phyloP scores from a whole-genome alignment of 1,140 invertebrate species.

The Drosophila nebulosa region DNA sequence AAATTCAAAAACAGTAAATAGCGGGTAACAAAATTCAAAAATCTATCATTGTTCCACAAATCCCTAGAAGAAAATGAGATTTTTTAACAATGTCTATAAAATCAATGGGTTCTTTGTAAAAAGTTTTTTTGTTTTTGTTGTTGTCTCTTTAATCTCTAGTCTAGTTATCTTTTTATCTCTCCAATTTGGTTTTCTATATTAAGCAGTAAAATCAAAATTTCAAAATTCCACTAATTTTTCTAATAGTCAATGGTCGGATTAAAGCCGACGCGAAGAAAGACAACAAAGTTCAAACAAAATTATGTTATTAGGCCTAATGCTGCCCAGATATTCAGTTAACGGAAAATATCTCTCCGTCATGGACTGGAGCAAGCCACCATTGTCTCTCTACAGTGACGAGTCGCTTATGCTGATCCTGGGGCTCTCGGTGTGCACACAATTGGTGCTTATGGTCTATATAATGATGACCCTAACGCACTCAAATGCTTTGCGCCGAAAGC shows the following conservation, averaged over 20 bases:
- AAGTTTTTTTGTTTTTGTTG: neutral
- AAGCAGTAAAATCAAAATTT: constrained; percentile 9
- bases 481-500: constrained; percentile 12
- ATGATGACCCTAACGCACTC: constrained; percentile 26
- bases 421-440: constrained; percentile 24
- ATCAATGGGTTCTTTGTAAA: too few relatives aligned
- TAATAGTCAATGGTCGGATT: neutral
- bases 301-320: neutral
- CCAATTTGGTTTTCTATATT: neutral
- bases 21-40: neutral
- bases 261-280: neutral
- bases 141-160: neutral
- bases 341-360: neutral
- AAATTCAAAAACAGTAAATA: neutral
- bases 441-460: constrained; percentile 38
- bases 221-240: constrained; percentile 3
- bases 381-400: constrained; percentile 8
- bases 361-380: neutral
- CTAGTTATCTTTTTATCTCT: neutral
- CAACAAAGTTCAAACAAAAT: neutral
- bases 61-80: neutral
- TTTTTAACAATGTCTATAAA: too few relatives aligned
- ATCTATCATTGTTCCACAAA: too few relatives aligned
- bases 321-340: neutral
- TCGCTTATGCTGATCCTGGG: constrained; percentile 25